Base-by-base conservation (phyloP, 2,113 vertebrate species). In the Elephas maximus region DNA sequence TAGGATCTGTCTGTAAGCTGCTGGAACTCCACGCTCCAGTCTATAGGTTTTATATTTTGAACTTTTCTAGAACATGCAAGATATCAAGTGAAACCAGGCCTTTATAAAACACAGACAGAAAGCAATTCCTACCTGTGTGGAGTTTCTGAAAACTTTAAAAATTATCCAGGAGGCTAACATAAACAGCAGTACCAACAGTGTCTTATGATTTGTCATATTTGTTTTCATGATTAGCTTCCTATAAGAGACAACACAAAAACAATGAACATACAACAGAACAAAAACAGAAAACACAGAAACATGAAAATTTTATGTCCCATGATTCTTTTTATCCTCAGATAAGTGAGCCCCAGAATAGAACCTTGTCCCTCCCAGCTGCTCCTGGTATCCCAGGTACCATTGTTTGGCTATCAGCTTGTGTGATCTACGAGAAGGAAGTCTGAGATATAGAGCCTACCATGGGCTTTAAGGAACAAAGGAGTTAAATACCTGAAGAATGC, bases 61-160 rank as follows among this genome's bases (percentile, higher is more conserved):
- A 85, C 17, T 96, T 45, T 77, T 8, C 33, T 85, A 62, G 45
- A 74, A 79, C 0, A 74, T 2, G 3, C 17, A 20, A 67, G 14
- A 3, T 17, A 12, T 14, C 14, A 45, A 73, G 6, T n/a, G 48
- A 73, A 88, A 67, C 37, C 28, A 33, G 4, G 8, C 41, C 65
- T 88, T 18, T 77, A 17, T 48, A 44, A 96, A 67, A 95, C 63
- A 69, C 7, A 83, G 11, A 74, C 71, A 65, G 23, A 45, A 79
- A 79, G 11, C 28, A 65, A 21, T 80, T 82, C 92, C 10, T 97
- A 97, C 96, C 90, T 96, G 82, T 2, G 14, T 8, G 44, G 69
- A 69, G 44, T 73, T 94, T 82, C 18, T 57, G 63, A 94, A 87
- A 92, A 91, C 26, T 24, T 24, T 86, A 23, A 94, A 87, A 12